These are phyloP conservation scores for Oceanodroma tethys DNA, from an alignment of 2,113 vertebrate species.

Conservation along the genomic window DNA sequence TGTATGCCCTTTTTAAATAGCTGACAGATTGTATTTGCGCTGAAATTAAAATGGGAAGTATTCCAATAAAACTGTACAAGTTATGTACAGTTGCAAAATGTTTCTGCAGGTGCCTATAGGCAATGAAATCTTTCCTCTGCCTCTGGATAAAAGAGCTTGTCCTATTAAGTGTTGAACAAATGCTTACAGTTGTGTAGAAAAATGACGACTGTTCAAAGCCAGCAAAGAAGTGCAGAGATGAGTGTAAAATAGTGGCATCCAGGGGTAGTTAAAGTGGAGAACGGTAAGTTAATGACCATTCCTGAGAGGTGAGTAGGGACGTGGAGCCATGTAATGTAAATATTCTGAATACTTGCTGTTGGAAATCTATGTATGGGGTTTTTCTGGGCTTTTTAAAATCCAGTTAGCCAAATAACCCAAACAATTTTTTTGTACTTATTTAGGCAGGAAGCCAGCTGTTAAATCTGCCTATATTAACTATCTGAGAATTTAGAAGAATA, in stretches of 20 bases:
- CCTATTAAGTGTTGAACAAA: not conserved
- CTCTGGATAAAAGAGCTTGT: not conserved
- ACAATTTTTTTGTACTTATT: slow-evolving; percentile 30
- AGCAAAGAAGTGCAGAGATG: not conserved
- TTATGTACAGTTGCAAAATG: not conserved
- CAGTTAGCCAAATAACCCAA: slow-evolving; percentile 15
- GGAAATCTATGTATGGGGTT: not conserved
- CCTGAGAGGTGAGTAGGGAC: not conserved
- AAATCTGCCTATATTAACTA: not conserved
- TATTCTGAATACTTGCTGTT: not conserved
- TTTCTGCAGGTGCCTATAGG: not conserved
- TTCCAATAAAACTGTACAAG: accelerated
- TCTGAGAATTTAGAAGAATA: slow-evolving; percentile 38
- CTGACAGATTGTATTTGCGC: not conserved
- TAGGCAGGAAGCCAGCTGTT: slow-evolving; percentile 39
- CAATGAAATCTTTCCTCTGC: not conserved
- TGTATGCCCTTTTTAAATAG: not conserved
- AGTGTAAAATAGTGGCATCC: not conserved
- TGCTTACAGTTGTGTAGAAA: not conserved
- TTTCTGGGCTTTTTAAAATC: not conserved
- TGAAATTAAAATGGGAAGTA: not conserved
- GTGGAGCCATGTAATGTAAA: not conserved
- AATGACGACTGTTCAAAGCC: not conserved
- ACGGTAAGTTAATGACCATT: not conserved
- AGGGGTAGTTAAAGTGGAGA: not conserved